Percentiles rank a stretch among this genome's conserved stretches.
Evolutionary conservation across 1,140 invertebrate genomes (phyloP).

Genomic region (Calliopsis andreniformis): DNA sequence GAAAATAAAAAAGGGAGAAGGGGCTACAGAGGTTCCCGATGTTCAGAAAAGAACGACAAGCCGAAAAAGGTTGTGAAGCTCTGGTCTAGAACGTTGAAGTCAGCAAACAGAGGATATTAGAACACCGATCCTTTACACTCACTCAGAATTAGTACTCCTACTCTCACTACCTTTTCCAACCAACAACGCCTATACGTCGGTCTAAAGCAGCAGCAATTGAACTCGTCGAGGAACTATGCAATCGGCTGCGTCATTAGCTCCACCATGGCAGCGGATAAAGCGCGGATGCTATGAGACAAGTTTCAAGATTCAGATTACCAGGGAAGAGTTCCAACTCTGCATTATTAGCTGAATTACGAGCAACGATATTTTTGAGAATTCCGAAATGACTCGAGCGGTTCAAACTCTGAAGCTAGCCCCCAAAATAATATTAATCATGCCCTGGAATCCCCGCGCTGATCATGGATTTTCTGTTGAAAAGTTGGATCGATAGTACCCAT

Average conservation of each 20-base stretch:
- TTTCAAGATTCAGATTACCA: constrained; percentile 56
- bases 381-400: too few relatives aligned
- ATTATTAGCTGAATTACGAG: constrained; percentile 47
- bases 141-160: too few relatives aligned
- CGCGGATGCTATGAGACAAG: constrained; percentile 52
- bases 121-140: neutral
- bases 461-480: too few relatives aligned
- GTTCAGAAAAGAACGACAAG: too few relatives aligned
- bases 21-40: too few relatives aligned
- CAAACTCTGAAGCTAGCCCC: too few relatives aligned
- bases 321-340: constrained; percentile 42
- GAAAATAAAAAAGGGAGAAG: too few relatives aligned
- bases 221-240: constrained; percentile 3
- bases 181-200: neutral
- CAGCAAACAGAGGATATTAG: neutral
- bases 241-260: constrained; percentile 37
- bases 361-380: constrained; percentile 45
- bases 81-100: neutral
- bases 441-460: neutral
- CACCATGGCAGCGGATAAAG: constrained; percentile 37
- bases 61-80: neutral
- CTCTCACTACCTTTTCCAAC: too few relatives aligned
- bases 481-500: neutral
- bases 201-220: neutral
- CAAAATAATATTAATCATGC: neutral